Evolutionary conservation across 1,140 invertebrate genomes (phyloP).

Genomic region (Atta colombica): DNA sequence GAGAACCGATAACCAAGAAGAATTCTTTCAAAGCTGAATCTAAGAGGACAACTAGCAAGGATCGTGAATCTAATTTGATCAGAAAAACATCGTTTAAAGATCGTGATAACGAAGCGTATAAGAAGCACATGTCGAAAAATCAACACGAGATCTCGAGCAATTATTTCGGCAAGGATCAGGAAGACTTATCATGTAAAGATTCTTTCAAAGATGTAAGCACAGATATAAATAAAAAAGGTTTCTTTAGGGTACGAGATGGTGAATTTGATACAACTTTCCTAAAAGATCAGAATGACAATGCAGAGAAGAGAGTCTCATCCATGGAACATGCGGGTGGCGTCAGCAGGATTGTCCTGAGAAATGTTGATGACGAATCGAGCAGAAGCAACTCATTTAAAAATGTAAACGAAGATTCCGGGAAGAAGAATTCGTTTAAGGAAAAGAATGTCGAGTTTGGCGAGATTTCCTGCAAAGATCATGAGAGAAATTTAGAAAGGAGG

Average conservation of each 20-base stretch:
- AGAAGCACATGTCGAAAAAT: slow-evolving; percentile 37
- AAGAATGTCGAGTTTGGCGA: slow-evolving; percentile 62
- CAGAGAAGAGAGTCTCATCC: slow-evolving; percentile 50
- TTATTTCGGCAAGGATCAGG: slow-evolving; percentile 61
- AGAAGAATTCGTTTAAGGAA: slow-evolving; percentile 65
- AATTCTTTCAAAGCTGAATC: slow-evolving; percentile 71
- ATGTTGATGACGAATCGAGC: slow-evolving; percentile 56
- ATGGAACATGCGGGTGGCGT: slow-evolving; percentile 59
- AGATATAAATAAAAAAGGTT: slow-evolving; percentile 58
- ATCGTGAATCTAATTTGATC: slow-evolving; percentile 47
- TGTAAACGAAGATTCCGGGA: slow-evolving; percentile 11
- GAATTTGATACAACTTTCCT: slow-evolving; percentile 55
- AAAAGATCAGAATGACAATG: slow-evolving; percentile 23
- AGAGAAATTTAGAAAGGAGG: slow-evolving; percentile 47
- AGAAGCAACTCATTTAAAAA: slow-evolving; percentile 51
- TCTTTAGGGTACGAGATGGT: slow-evolving; percentile 34
- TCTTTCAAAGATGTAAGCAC: slow-evolving; percentile 42
- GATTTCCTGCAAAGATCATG: slow-evolving; percentile 44
- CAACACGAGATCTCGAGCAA: slow-evolving; percentile 11
- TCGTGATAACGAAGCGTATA: slow-evolving; percentile 38
- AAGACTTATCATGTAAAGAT: slow-evolving; percentile 38
- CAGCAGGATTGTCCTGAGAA: slow-evolving; percentile 64
- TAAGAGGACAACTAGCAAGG: slow-evolving; percentile 34
- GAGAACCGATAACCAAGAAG: slow-evolving; percentile 66
- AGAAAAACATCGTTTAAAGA: slow-evolving; percentile 68